Evolutionary conservation across 2,888 invertebrate genomes (phyloP).

Genomic region (Dexiosoma caninum): DNA sequence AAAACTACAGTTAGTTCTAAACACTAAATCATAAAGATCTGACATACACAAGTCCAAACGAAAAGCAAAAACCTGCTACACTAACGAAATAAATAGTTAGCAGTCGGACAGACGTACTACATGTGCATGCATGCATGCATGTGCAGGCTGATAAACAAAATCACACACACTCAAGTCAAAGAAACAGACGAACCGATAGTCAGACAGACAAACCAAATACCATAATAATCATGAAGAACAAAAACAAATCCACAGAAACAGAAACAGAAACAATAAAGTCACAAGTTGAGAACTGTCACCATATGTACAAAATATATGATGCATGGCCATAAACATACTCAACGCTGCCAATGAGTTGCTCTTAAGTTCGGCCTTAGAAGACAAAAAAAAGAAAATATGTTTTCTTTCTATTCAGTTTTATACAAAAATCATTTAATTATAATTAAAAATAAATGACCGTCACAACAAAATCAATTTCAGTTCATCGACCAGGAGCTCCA

Average conservation of each 20-base stretch:
- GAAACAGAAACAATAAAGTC: slow-evolving; percentile 50
- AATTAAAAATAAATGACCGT: too few species aligned
- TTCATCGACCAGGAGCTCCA: too few species aligned
- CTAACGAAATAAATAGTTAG: slow-evolving; percentile 40
- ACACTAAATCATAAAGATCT: slow-evolving; percentile 74
- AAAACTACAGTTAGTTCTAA: slow-evolving; percentile 72
- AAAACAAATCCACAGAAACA: too few species aligned
- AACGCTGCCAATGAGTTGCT: slow-evolving; percentile 36
- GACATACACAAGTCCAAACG: slow-evolving; percentile 38
- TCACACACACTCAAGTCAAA: not conserved
- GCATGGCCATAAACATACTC: slow-evolving; percentile 53
- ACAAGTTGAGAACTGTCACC: slow-evolving; percentile 59
- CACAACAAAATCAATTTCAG: too few species aligned
- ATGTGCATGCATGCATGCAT: not conserved
- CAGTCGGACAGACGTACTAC: slow-evolving; percentile 12
- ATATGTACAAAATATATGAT: slow-evolving; percentile 46
- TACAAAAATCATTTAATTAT: too few species aligned
- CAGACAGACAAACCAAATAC: too few species aligned
- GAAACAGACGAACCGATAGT: too few species aligned
- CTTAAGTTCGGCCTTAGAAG: slow-evolving; percentile 26
- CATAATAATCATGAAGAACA: slow-evolving; percentile 41
- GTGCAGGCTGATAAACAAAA: not conserved
- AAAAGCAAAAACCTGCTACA: slow-evolving; percentile 55
- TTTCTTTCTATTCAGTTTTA: too few species aligned
- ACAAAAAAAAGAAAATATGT: not conserved